These are phyloP conservation scores for Choristoneura rosaceana DNA, from an alignment of 2,888 invertebrate genomes.

Conservation along the genomic window DNA sequence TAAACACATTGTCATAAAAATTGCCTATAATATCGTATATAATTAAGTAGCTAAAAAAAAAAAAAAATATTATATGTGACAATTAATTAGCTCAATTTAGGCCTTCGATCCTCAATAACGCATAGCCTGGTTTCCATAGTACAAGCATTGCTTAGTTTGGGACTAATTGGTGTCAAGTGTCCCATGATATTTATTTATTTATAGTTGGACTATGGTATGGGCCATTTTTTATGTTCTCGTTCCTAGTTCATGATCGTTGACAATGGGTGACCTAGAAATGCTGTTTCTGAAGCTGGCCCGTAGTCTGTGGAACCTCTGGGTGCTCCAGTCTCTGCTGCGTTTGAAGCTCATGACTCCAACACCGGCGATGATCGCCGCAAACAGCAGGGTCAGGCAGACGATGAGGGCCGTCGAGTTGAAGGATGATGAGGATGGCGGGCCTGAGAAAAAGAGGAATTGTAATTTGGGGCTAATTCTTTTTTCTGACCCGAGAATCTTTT, in stretches of 20 bases:
- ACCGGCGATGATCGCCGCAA: slow-evolving; percentile 19
- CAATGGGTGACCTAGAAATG: slow-evolving; percentile 9
- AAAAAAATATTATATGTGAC: too few relatives aligned
- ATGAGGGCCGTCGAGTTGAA: slow-evolving; percentile 32
- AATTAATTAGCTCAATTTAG: too few relatives aligned
- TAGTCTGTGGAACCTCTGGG: slow-evolving; percentile 27
- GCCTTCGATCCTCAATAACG: too few relatives aligned
- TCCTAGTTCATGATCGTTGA: slow-evolving; percentile 33
- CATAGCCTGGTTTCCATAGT: too few relatives aligned
- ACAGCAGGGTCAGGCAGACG: slow-evolving; percentile 31
- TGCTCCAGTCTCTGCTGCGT: slow-evolving; percentile 30
- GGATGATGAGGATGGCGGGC: slow-evolving; percentile 23
- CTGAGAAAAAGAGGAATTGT: slow-evolving; percentile 4
- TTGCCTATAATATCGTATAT: too few relatives aligned
- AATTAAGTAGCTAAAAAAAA: too few relatives aligned
- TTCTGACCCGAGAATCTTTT: too few relatives aligned
- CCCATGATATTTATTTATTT: too few relatives aligned
- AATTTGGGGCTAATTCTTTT: neutral
- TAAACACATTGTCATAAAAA: too few relatives aligned
- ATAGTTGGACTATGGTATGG: too few relatives aligned
- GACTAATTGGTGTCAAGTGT: too few relatives aligned
- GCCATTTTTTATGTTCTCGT: slow-evolving; percentile 7
- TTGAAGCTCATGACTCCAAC: slow-evolving; percentile 28
- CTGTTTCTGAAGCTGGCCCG: slow-evolving; percentile 29
- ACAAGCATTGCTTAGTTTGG: too few relatives aligned